Conservation (phyloP, 2,113 vertebrate species). For the Cygnus buccinator region DNA sequence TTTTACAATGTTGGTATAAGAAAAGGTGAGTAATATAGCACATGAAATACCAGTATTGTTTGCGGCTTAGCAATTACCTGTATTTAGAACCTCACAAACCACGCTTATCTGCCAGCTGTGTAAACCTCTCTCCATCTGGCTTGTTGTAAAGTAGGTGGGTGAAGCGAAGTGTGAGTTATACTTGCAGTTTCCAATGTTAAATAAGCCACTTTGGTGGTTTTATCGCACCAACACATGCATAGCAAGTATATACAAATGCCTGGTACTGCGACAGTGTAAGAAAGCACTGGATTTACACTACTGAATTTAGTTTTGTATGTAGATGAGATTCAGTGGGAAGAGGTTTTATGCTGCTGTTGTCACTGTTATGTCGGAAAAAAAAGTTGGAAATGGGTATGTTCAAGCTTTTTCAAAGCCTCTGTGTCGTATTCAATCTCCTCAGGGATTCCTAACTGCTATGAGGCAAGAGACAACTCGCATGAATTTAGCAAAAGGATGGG, state of each 20-base stretch:
- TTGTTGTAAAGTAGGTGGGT: background rate
- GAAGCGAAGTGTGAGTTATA: background rate
- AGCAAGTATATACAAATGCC: background rate
- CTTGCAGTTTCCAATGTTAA: background rate
- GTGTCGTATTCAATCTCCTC: background rate
- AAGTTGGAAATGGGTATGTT: background rate
- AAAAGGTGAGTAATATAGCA: background rate
- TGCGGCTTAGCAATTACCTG: background rate
- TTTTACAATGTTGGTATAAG: background rate
- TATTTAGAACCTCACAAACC: background rate
- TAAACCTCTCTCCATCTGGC: background rate
- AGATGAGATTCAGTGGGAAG: background rate
- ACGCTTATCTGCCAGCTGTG: background rate
- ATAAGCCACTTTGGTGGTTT: background rate
- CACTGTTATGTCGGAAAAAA: background rate
- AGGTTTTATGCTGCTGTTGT: background rate
- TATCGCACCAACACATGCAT: background rate
- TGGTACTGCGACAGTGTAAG: background rate
- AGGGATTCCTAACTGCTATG: conserved; percentile 88
- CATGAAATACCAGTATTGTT: background rate
- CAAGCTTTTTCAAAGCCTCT: background rate
- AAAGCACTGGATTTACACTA: background rate
- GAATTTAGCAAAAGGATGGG: conserved; percentile 83
- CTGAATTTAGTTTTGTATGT: background rate
- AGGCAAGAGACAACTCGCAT: conserved; percentile 83